Base-by-base conservation (phyloP, 2,797 vertebrate species). In the Catostomus latipinnis region DNA sequence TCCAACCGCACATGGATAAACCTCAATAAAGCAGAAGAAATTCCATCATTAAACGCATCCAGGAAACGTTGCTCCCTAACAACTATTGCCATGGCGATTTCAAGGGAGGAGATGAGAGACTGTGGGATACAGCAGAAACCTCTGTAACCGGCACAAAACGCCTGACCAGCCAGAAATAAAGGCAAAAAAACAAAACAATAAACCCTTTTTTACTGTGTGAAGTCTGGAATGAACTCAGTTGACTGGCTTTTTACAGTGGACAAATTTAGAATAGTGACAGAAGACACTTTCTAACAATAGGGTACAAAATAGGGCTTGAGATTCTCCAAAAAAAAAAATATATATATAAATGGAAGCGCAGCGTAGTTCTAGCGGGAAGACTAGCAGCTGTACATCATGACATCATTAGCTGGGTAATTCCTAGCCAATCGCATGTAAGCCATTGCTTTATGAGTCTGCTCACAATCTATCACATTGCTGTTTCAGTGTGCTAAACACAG, bases 51-150 rank as follows among this genome's bases (percentile, higher is more conserved):
- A 49, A 34, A 76, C 22, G 48, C n/a, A 4, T 43, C 34, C 69
- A 62, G 16, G 49, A 67, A 65, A 74, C 50, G 16, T 46, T 11
- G 34, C 58, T 62, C 43, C 49, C 11, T 54, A 46, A 71, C 49
- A 71, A 49, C 43, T n/a, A 65, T 18, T 62, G 34, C 63, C 63
- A 74, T 74, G 46, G 22, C 22, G 58, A 74, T 61, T 45, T 68
- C 57, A 48, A 69, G 54, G 34, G 56, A 52, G 18, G 53, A 52
- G n/a, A 54, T 50, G 50, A 54, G 9, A n/a, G 48, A 49, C 48
- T 34, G 34, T 34, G 34, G 34, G 34, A 46, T 9, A 43, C 63
- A 65, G n/a, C 49, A 63, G 43, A 2, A 53, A 22, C 45, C 0
- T 43, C 56, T 14, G 11, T 50, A 49, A 63, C 43, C n/a, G 22